These are phyloP conservation scores for Pogonus chalceus DNA, from an alignment of 1,140 invertebrate genomes.

Conservation along the genomic window DNA sequence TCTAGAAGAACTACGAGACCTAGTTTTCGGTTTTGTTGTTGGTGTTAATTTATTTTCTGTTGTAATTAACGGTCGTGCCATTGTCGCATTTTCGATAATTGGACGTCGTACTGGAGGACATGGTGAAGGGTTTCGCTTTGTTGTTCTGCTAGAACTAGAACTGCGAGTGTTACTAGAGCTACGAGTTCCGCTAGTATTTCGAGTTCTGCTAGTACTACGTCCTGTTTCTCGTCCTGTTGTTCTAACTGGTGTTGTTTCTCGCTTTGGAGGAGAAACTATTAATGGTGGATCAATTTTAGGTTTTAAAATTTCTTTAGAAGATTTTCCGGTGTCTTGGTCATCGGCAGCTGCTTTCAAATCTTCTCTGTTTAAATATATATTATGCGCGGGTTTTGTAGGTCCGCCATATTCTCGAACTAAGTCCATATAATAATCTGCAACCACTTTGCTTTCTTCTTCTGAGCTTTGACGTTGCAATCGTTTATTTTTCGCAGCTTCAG, in stretches of 20 bases:
- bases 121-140: neutral
- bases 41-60: neutral
- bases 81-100: slow-evolving; percentile 1
- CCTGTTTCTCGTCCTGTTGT: neutral
- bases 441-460: slow-evolving; percentile 52
- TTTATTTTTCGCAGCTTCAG: slow-evolving; percentile 26
- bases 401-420: slow-evolving; percentile 58
- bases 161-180: neutral
- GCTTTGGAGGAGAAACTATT: too few species aligned
- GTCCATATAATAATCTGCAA: slow-evolving; percentile 70
- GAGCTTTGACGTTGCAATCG: slow-evolving; percentile 25
- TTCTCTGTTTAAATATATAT: slow-evolving; percentile 35
- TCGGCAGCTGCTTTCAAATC: slow-evolving; percentile 50
- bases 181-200: neutral
- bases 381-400: slow-evolving; percentile 38
- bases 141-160: neutral
- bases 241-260: neutral
- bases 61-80: neutral
- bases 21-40: neutral
- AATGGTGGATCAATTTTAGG: too few species aligned
- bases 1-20: neutral
- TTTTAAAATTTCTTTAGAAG: slow-evolving; percentile 14
- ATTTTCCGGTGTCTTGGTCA: slow-evolving; percentile 25
- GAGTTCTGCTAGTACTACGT: neutral
- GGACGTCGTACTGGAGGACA: neutral